Evolutionary conservation across 2,113 vertebrate species (phyloP).

Genomic region (Neoarius graeffei): DNA sequence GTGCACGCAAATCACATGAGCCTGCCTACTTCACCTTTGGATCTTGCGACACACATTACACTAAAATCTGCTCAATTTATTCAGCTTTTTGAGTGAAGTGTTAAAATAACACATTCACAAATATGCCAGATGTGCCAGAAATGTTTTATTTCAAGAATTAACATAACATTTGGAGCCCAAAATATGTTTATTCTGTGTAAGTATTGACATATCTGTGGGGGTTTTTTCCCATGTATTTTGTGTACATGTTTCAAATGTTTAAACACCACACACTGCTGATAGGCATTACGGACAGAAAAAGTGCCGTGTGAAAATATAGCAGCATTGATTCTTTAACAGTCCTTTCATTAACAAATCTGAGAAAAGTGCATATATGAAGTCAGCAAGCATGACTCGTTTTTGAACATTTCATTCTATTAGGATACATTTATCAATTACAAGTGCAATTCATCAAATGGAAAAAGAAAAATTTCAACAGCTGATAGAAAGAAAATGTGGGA

Average conservation of each 20-base stretch:
- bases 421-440: slow-evolving; percentile 42
- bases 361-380: slow-evolving; percentile 23
- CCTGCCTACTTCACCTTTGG: not conserved
- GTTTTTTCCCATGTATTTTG: not conserved
- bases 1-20: not conserved
- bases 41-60: not conserved
- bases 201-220: not conserved
- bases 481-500: slow-evolving; percentile 1
- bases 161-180: slow-evolving; percentile 22
- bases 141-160: slow-evolving; percentile 32
- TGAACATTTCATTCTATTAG: not conserved
- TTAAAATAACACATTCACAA: not conserved
- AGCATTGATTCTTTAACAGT: slow-evolving; percentile 11
- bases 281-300: slow-evolving; percentile 35
- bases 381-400: slow-evolving; percentile 3
- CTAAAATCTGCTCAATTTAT: not conserved
- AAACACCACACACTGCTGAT: slow-evolving; percentile 22
- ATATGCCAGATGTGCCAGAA: not conserved
- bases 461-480: slow-evolving; percentile 22
- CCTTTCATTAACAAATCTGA: slow-evolving; percentile 6
- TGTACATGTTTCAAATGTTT: slow-evolving; percentile 6
- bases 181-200: not conserved
- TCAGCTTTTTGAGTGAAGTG: not conserved
- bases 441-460: slow-evolving; percentile 46
- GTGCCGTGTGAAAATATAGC: slow-evolving; percentile 30